Evolutionary conservation across 2,113 vertebrate species (phyloP).

Genomic region (Nanger granti): DNA sequence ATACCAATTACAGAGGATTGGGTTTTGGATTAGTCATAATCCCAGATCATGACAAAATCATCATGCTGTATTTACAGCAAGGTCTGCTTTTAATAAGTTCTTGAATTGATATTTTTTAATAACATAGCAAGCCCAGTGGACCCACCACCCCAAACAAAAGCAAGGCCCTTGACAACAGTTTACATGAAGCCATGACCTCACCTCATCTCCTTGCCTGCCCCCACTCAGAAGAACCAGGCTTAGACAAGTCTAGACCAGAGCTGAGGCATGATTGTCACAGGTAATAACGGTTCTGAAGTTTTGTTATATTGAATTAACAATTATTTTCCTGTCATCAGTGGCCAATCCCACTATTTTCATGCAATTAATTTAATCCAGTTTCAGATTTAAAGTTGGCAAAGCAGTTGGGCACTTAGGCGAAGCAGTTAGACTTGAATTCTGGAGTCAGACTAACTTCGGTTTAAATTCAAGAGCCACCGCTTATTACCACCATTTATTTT

Average conservation of each 20-base stretch:
- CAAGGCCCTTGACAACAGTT: background rate
- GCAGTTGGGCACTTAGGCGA: background rate
- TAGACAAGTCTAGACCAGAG: background rate
- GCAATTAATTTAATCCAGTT: background rate
- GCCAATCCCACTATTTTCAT: background rate
- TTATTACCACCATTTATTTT: background rate
- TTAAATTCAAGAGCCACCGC: background rate
- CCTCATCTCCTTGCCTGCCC: background rate
- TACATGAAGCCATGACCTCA: too few relatives aligned
- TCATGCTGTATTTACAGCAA: background rate
- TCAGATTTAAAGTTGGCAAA: background rate
- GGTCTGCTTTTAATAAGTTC: background rate
- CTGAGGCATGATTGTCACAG: background rate
- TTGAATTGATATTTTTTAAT: background rate
- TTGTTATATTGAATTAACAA: background rate
- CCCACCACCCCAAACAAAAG: background rate
- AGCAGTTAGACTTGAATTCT: background rate
- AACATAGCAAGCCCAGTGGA: background rate
- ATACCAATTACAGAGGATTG: background rate
- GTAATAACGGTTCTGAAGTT: background rate
- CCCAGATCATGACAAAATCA: background rate
- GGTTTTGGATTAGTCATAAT: background rate
- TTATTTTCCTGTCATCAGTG: background rate
- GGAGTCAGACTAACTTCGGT: background rate
- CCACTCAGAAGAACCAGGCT: background rate